Base-by-base conservation (phyloP, 2,888 invertebrate species). In the Calameuta idolon region DNA sequence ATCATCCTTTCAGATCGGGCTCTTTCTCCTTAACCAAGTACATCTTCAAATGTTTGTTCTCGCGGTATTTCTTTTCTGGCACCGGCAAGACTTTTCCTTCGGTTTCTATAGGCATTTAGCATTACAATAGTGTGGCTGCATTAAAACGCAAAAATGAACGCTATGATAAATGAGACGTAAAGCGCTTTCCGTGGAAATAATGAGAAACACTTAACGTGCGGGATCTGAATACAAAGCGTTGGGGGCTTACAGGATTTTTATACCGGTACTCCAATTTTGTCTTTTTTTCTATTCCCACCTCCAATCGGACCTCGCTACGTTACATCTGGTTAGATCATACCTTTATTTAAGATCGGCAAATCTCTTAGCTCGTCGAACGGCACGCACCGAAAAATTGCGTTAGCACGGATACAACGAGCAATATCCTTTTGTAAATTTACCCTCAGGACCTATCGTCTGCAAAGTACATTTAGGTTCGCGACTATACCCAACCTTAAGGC, bases 381-480 rank as follows among this genome's bases (percentile, higher is more conserved):
- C 55, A 55, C 55, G 55, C 55, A 55, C 55, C 23, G 55, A 55
- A 55, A 55, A 23, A 55, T 55, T 55, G 23, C 15, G 55, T 55
- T 55, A 55, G 23, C 55, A 55, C 23, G 55, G 55, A 55, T 23
- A 55, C 23, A 55, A 23, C 55, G 55, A 55, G 55, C 74, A 74
- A 74, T 74, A 74, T 74, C 74, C 34, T n/a, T 77, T 77, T 73
- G 37, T 34, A 77, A 79, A 79, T 79, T 75, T 79, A 77, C 77
- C 35, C 37, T 69, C 34, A 12, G 69, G 69, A 75, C 75, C 68
- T 33, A 75, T 75, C 77, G 75, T 77, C 75, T 71, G 15, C 73
- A 23, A 55, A 76, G 34, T 69, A 71, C 35, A 69, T 76, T 78
- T 73, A 23, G 75, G 77, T 68, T 34, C 31, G 71, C 31, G 15